Base-by-base conservation (phyloP, 2,888 invertebrate genomes). In the Pyrrhia umbra region DNA sequence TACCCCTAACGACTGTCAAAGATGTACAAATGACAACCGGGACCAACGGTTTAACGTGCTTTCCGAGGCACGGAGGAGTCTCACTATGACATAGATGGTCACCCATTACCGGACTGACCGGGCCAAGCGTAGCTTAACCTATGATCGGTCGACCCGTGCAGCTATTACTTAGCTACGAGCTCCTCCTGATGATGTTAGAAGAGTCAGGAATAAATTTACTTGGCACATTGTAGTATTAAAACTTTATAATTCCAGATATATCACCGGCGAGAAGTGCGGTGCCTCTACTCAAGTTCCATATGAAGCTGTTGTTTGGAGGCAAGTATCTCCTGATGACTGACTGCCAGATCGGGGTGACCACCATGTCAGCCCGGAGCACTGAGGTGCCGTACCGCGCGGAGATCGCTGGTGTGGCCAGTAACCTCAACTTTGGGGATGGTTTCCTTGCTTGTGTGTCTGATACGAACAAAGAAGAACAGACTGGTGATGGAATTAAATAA, bases 241-340 rank as follows among this genome's bases (percentile, higher is more conserved):
- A 13, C 30, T n/a, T 13, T n/a, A 9, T 40, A 5, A 51, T 45
- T 58, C 5, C 81, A 91, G 92, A 81, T 40, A 83, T 91, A 58
- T 46, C 83, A 2, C 89, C 89, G 42, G 27, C 46, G 5, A 80
- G 71, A 10, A 77, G 75, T 15, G 34, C 77, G 0, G 86, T 92
- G 1, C 88, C 90, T 0, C 82, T 92, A 0, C 78, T 91, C 4
- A 89, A 86, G 49, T 91, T 92, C 63, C 87, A 88, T 39, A 63
- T 94, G 59, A 93, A 92, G 52, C 55, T 93, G 9, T 15, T 91
- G 0, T 61, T 81, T 0, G 72, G 83, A 0, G 90, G 88, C 0
- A 85, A 83, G 55, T 93, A 82, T 55, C 80, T 94, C 1, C 62
- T 93, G 39, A 81, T 92, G 79, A 79, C 87, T 67, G 92, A 93